Conservation (phyloP, 2,888 invertebrate species). For the Eubasilissa splendida region DNA sequence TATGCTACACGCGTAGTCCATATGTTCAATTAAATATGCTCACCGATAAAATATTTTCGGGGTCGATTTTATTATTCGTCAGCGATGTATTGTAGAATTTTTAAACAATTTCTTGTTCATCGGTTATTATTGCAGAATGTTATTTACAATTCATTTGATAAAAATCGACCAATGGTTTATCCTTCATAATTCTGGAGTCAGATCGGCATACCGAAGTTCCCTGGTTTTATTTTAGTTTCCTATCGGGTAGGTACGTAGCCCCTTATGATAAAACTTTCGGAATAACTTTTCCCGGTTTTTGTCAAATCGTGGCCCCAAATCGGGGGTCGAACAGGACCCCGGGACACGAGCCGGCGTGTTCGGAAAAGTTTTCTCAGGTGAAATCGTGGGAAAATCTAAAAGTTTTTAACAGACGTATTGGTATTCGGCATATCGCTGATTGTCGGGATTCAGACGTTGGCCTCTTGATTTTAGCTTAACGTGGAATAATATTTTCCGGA, state of each 20-base stretch:
- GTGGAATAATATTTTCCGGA: too few relatives aligned
- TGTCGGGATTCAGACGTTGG: neutral
- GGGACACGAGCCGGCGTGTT: neutral
- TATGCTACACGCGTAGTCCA: too few relatives aligned
- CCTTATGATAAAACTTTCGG: constrained; percentile 18
- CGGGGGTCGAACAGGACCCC: constrained; percentile 11
- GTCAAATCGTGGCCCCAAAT: constrained; percentile 1
- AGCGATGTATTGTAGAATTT: too few relatives aligned
- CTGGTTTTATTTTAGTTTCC: constrained; percentile 3
- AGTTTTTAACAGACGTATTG: constrained; percentile 19
- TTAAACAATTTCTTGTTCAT: too few relatives aligned
- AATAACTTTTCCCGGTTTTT: constrained; percentile 10
- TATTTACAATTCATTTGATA: too few relatives aligned
- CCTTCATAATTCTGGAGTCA: too few relatives aligned
- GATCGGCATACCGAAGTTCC: neutral
- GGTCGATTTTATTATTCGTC: too few relatives aligned
- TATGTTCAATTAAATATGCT: too few relatives aligned
- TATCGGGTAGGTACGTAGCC: neutral
- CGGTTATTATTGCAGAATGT: too few relatives aligned
- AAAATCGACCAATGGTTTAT: too few relatives aligned
- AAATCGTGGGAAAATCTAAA: constrained; percentile 2
- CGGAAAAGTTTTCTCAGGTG: constrained; percentile 14
- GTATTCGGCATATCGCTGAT: constrained; percentile 6
- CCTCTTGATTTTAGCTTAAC: too few relatives aligned
- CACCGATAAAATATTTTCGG: too few relatives aligned